Conservation (phyloP, 2,888 invertebrate genomes). For the Rugalucina vietnamica region DNA sequence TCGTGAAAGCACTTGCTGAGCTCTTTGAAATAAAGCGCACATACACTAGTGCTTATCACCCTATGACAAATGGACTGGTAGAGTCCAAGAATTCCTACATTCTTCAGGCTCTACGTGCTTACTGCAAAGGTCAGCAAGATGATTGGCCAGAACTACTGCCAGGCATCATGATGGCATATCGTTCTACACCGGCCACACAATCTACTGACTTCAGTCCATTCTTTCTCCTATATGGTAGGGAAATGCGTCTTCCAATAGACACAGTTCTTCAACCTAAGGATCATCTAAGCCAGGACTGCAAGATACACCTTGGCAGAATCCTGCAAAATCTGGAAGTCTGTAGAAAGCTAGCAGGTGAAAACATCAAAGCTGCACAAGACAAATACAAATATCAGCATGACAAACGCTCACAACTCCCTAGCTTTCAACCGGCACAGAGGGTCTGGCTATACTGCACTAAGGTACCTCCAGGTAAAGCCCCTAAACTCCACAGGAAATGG, state of each 20-base stretch:
- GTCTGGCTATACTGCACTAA: constrained; percentile 47
- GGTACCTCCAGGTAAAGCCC: constrained; percentile 34
- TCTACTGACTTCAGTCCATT: constrained; percentile 47
- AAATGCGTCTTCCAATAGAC: constrained; percentile 48
- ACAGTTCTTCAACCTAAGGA: constrained; percentile 33
- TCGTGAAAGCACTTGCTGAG: constrained; percentile 41
- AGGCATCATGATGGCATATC: constrained; percentile 57
- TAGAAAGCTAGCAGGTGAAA: constrained; percentile 32
- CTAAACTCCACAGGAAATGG: constrained; percentile 37
- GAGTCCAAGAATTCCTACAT: constrained; percentile 58
- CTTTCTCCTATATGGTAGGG: constrained; percentile 45
- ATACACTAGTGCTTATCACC: constrained; percentile 55
- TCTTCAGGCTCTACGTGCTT: constrained; percentile 51
- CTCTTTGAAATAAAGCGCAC: constrained; percentile 29
- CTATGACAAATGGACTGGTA: constrained; percentile 48
- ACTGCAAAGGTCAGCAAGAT: constrained; percentile 47
- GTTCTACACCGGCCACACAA: constrained; percentile 53
- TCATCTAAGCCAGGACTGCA: constrained; percentile 9
- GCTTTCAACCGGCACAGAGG: constrained; percentile 31
- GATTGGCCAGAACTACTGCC: constrained; percentile 55
- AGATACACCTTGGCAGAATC: neutral
- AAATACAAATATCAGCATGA: constrained; percentile 51
- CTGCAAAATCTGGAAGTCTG: constrained; percentile 32
- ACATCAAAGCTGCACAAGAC: constrained; percentile 24
- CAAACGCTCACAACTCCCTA: constrained; percentile 31